A percentile compares a stretch with the other conserved stretches of the same genome.
Conservation (phyloP, 2,113 vertebrate species). For the Ciconia boyciana region DNA sequence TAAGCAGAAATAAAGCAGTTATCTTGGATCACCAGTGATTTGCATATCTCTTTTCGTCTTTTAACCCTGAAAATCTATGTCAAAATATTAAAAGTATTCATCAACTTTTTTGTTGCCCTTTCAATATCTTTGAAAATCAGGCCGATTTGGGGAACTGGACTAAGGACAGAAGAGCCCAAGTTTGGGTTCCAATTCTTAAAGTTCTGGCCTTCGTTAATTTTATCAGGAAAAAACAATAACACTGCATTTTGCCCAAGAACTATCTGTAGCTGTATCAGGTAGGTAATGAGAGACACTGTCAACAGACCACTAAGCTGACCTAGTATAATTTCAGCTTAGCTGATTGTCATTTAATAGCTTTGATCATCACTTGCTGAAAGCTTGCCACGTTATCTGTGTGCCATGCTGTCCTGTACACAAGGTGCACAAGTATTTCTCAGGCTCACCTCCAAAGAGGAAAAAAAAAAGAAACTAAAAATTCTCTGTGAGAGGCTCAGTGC, state of each 20-base stretch:
- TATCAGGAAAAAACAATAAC: background rate
- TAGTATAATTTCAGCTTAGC: conserved; percentile 9
- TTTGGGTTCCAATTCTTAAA: background rate
- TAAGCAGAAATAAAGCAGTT: conserved; percentile 1
- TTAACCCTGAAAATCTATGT: background rate
- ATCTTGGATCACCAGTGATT: conserved; percentile 7
- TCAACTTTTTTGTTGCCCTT: background rate
- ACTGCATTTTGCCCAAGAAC: background rate
- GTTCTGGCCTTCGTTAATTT: background rate
- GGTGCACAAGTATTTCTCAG: background rate
- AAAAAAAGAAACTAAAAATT: background rate
- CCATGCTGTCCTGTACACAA: background rate
- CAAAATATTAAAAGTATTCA: conserved; percentile 4
- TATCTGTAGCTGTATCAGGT: background rate
- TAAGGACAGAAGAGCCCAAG: background rate
- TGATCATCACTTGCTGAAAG: conserved; percentile 49
- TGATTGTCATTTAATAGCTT: conserved; percentile 4
- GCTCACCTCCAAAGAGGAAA: background rate
- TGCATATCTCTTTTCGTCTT: background rate
- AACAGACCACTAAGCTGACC: conserved; percentile 18
- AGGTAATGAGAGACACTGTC: conserved; percentile 20
- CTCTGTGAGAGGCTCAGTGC: background rate
- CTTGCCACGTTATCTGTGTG: background rate
- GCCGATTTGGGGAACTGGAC: background rate
- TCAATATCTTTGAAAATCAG: background rate